phyloP scores from a whole-genome alignment of 1,140 invertebrate genomes.

The Drosophila nigrodunni region DNA sequence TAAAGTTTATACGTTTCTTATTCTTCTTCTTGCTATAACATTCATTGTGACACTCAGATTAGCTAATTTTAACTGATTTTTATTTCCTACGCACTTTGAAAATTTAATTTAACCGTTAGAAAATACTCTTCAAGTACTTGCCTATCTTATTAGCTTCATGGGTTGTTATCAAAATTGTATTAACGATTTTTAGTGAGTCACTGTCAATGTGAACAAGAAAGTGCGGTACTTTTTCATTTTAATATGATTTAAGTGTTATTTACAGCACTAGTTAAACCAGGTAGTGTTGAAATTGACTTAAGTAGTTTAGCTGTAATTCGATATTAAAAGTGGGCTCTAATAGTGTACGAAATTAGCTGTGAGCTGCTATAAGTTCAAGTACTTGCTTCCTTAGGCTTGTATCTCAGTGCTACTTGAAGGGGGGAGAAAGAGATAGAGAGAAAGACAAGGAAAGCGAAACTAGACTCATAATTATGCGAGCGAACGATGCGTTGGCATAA shows the following conservation, averaged over 20 bases:
- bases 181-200: not conserved
- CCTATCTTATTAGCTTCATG: conserved; percentile 2
- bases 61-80: not conserved
- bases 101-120: not conserved
- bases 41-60: not conserved
- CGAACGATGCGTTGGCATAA: conserved; percentile 49
- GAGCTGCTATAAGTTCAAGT: not conserved
- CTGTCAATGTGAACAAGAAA: too few relatives aligned
- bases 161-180: not conserved
- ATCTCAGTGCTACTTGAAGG: not conserved
- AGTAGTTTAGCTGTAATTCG: too few relatives aligned
- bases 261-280: too few relatives aligned
- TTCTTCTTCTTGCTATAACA: not conserved
- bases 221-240: too few relatives aligned
- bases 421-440: too few relatives aligned
- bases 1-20: too few relatives aligned
- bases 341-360: too few relatives aligned
- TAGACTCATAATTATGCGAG: conserved; percentile 42
- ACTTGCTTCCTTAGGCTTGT: conserved; percentile 26
- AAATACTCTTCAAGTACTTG: conserved; percentile 4
- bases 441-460: not conserved
- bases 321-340: too few relatives aligned
- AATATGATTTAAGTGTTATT: too few relatives aligned
- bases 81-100: conserved; percentile 2
- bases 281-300: too few relatives aligned